Base-by-base conservation (phyloP, 2,797 vertebrate genomes). In the Pristis pectinata region DNA sequence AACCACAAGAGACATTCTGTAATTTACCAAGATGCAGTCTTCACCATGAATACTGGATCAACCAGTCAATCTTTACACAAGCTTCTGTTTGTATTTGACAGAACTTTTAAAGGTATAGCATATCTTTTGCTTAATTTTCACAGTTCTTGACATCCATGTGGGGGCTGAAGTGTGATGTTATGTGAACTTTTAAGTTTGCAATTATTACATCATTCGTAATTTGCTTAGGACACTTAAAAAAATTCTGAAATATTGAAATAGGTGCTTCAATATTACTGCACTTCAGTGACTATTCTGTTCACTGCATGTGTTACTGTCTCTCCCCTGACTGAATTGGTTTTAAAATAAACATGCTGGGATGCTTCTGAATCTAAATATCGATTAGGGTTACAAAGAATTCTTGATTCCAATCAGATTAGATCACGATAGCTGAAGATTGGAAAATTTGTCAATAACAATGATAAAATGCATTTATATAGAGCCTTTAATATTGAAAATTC, bases 51-150 rank as follows among this genome's bases (percentile, higher is more conserved):
- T 34, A 85, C 27, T 56, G 27, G 53, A 85, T 56, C 41, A 49
- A 82, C 17, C 19, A 30, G 3, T 87, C 53, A 59, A 15, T 9
- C 61, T 93, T 67, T 70, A 49, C 5, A 44, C 37, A 93, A 67
- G 37, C 70, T 93, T 93, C 10, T 22, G 44, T 93, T 93, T 93
- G 44, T 59, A 70, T 93, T 72, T 72, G 41, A 72, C 59, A 93
- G 37, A 70, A 44, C 70, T 93, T 70, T 72, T 37, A 30, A 70
- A 72, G 64, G 0, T 49, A 24, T 61, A 70, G 59, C 34, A 70
- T 92, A 44, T 70, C n/a, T 70, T 37, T 93, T 91, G 61, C 9
- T 11, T 44, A 34, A 30, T n/a, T 87, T 87, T 87, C 82, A 27
- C 44, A 2, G 30, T 83, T 27, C 37, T 49, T 83, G 41, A 1